Percentiles rank a stretch among this genome's conserved stretches.
These are phyloP conservation scores for Melopsittacus undulatus DNA, from an alignment of 2,797 vertebrate genomes.

Conservation along the genomic window DNA sequence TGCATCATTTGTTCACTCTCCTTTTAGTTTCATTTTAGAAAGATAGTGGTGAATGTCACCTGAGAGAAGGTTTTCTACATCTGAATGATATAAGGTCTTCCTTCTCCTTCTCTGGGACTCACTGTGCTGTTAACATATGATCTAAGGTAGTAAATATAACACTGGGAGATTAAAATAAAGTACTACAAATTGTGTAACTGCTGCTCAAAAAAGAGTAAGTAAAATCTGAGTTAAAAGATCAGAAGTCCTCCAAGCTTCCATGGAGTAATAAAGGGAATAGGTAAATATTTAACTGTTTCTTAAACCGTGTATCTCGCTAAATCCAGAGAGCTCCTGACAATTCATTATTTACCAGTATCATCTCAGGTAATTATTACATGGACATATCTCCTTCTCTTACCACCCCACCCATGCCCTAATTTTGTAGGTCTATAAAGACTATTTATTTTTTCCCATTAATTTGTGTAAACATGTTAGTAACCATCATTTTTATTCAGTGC, in stretches of 20 bases:
- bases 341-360: background rate
- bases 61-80: slow-evolving; percentile 13
- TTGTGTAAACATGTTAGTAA: background rate
- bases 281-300: background rate
- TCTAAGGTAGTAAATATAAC: background rate
- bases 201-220: slow-evolving; percentile 19
- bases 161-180: background rate
- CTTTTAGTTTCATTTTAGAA: slow-evolving; percentile 29
- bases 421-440: background rate
- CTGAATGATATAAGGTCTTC: background rate
- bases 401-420: background rate
- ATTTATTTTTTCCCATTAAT: background rate
- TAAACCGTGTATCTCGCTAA: background rate
- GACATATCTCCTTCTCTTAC: background rate
- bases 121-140: background rate
- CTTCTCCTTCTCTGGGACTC: background rate
- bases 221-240: slow-evolving; percentile 1
- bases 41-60: background rate
- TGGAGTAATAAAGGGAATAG: background rate
- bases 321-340: background rate
- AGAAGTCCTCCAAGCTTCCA: background rate
- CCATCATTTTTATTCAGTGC: background rate
- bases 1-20: slow-evolving; percentile 51
- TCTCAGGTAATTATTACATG: background rate
- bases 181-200: background rate